Evolutionary conservation across 2,888 invertebrate genomes (phyloP), one percentile per base, ranked within the genome.

Genomic region (Pristionchus maxplancki): DNA sequence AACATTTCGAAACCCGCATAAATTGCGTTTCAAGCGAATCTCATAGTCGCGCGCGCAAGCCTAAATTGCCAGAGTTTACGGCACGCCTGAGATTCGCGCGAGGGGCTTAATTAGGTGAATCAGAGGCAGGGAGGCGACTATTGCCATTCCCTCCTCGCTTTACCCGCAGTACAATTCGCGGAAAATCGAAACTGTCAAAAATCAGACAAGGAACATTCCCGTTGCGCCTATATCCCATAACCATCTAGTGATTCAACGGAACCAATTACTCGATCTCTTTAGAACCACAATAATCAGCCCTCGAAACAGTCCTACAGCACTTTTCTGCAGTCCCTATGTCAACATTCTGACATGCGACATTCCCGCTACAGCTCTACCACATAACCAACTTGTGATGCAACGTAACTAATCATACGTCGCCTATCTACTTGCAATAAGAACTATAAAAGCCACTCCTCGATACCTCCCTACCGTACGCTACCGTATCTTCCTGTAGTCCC

Each of bases 401-500:
- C 8, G 31, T 31, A n/a, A 9, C 20, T 1, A 24, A n/a, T 4
- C 4, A 6, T 17, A 9, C 20, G 20, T n/a, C n/a, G n/a, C n/a
- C n/a, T n/a, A n/a, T n/a, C n/a, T n/a, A n/a, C n/a, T n/a, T n/a
- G n/a, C n/a, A n/a, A n/a, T n/a, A n/a, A n/a, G n/a, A n/a, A n/a
- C n/a, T n/a, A n/a, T n/a, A n/a, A n/a, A 58, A 58, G 8, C 8
- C 58, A 58, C 24, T 58, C 58, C 58, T 58, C 58, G n/a, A 58
- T 58, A 24, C 64, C 64, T 15, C 28, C 15, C 64, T 31, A 67
- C 64, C 64, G 31, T 64, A 6, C 11, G 0, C 64, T 64, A 28
- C 64, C 64, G 28, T 64, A 28, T n/a, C 67, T 64, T 64, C n/a
- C 64, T 28, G 64, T 31, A 64, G 64, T 64, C 64, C 40, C 91